Evolutionary conservation across 2,113 vertebrate genomes (phyloP), one percentile per base, ranked within the genome.

Genomic region (Puffinus mauretanicus): DNA sequence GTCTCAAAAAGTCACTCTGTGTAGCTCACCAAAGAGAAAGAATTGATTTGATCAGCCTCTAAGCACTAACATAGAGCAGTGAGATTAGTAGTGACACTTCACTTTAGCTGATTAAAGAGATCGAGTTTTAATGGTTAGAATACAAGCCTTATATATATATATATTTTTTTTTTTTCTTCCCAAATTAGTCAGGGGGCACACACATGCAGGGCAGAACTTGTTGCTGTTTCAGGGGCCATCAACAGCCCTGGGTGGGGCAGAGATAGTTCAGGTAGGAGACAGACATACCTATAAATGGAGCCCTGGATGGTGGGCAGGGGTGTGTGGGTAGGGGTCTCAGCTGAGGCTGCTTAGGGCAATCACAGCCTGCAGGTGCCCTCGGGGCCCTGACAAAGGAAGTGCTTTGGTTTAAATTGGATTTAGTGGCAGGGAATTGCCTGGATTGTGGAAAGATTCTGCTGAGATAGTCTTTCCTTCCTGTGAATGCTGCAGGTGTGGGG

Each of bases 401-500:
- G n/a, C 17, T 82, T 62, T 15, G 8, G 17, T 86, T 91, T 91
- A 93, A 89, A 42, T 36, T 25, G 29, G 19, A 32, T 66, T 87
- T 55, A 75, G 34, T 10, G 6, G 2, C 1, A 26, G 11, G 27
- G 2, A 22, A 9, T 15, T 49, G 2, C 6, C 2, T 73, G 24
- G 7, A 36, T 85, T 29, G 26, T 2, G 10, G 32, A 29, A 66
- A 44, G 6, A 24, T 38, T 40, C 2, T 60, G 8, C 8, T n/a
- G 47, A 29, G 17, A 3, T 3, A 0, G 1, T 5, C 25, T 3
- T 36, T 88, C 14, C 13, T 61, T 47, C 4, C 16, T 87, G 13
- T 30, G 10, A 27, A 2, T 32, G 22, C 8, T 67, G 10, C 0
- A 22, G n/a, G 13, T 0, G 0, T 4, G 7, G 10, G 8, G 10